Evolutionary conservation across 2,113 vertebrate genomes (phyloP).

Genomic region (Pao palembangensis): DNA sequence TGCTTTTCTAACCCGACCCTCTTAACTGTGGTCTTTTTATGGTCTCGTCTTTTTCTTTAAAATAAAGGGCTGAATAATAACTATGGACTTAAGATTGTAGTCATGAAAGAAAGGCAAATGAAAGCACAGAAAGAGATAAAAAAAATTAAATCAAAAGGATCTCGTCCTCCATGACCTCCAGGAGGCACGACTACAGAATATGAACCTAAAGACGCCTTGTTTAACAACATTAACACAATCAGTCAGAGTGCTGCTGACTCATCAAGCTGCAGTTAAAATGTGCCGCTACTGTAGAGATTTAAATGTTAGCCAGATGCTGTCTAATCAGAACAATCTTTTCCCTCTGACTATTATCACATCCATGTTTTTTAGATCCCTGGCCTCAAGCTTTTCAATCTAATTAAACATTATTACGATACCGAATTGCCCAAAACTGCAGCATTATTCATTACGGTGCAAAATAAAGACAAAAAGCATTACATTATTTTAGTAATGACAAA

Average conservation of each 20-base stretch:
- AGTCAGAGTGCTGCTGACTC: too few species aligned
- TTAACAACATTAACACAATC: too few species aligned
- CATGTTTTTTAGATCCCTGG: constrained; percentile 25
- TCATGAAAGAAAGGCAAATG: background rate
- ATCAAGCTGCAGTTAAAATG: too few species aligned
- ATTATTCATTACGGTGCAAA: background rate
- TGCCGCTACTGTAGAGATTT: too few species aligned
- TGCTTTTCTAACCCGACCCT: background rate
- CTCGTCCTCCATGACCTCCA: too few species aligned
- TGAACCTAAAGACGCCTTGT: too few species aligned
- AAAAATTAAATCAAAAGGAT: too few species aligned
- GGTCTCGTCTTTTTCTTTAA: constrained; percentile 4
- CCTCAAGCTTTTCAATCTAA: constrained; percentile 38
- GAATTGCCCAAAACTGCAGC: constrained; percentile 14
- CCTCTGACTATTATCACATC: background rate
- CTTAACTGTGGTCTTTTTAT: constrained; percentile 5
- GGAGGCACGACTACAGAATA: too few species aligned
- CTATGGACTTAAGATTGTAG: too few species aligned
- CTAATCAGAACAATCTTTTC: constrained; percentile 19
- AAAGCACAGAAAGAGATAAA: background rate
- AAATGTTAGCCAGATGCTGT: too few species aligned
- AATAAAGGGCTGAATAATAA: constrained; percentile 9
- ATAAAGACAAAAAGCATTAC: too few species aligned
- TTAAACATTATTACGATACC: constrained; percentile 24
- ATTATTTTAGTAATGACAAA: too few species aligned